Evolutionary conservation across 2,888 invertebrate genomes (phyloP).

Genomic region (Rutpela maculata): DNA sequence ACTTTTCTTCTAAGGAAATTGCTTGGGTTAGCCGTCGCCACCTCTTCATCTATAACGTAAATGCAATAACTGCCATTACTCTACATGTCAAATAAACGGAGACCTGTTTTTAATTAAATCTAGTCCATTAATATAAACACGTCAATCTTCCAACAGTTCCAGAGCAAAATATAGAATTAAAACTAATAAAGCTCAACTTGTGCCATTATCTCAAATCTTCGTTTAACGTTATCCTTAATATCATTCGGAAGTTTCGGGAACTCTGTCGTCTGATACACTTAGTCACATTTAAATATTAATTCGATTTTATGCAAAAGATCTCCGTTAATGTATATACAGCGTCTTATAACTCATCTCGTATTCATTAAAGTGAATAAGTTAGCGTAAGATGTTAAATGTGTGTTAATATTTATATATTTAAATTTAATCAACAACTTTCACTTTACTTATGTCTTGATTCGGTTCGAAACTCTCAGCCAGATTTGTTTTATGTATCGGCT

Average conservation of each 20-base stretch:
- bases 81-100: too few relatives aligned
- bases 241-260: slow-evolving; percentile 11
- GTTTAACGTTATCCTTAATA: slow-evolving; percentile 2
- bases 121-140: not conserved
- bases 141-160: not conserved
- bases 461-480: not conserved
- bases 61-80: too few relatives aligned
- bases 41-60: too few relatives aligned
- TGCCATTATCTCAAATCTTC: slow-evolving; percentile 20
- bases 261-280: slow-evolving; percentile 32
- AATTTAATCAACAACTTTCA: slow-evolving; percentile 20
- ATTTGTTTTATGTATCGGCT: slow-evolving; percentile 70
- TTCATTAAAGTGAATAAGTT: slow-evolving; percentile 36
- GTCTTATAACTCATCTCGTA: slow-evolving; percentile 28
- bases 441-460: not conserved
- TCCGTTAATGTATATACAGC: slow-evolving; percentile 20
- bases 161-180: not conserved
- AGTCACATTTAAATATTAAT: slow-evolving; percentile 38
- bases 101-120: not conserved
- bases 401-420: slow-evolving; percentile 23
- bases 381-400: slow-evolving; percentile 15
- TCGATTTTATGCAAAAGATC: slow-evolving; percentile 36
- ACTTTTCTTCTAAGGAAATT: too few relatives aligned
- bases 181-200: not conserved
- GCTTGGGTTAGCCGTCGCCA: too few relatives aligned